These are phyloP conservation scores for Rhabdomys pumilio DNA, from an alignment of 2,797 vertebrate genomes.

Conservation along the genomic window DNA sequence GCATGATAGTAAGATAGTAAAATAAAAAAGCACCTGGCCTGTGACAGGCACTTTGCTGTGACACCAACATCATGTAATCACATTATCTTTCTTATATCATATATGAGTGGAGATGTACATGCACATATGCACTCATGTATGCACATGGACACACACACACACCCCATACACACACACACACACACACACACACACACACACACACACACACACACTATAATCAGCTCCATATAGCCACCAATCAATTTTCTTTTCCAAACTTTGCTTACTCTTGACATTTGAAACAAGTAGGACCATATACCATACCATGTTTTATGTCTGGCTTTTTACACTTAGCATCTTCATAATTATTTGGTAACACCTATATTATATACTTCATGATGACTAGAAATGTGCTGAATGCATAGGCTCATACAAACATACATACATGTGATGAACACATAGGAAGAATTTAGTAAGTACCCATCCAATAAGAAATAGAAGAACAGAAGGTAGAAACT, in stretches of 20 bases:
- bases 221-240: background rate
- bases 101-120: background rate
- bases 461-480: background rate
- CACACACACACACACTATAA: background rate
- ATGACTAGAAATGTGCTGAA: background rate
- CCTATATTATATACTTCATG: background rate
- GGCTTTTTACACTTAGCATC: slow-evolving; percentile 28
- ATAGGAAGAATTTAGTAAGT: slow-evolving; percentile 7
- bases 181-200: background rate
- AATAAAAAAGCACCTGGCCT: background rate
- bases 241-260: slow-evolving; percentile 11
- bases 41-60: background rate
- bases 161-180: no score
- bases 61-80: background rate
- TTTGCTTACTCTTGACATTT: slow-evolving; percentile 22
- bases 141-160: background rate
- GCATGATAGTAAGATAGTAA: background rate
- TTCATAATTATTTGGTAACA: background rate
- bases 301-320: background rate
- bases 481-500: background rate
- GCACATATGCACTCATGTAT: background rate
- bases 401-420: background rate
- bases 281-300: slow-evolving; percentile 6
- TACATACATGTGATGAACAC: background rate
- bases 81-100: background rate